These are phyloP conservation scores for Phainopepla nitens DNA, from an alignment of 2,113 vertebrate species.

Conservation along the genomic window DNA sequence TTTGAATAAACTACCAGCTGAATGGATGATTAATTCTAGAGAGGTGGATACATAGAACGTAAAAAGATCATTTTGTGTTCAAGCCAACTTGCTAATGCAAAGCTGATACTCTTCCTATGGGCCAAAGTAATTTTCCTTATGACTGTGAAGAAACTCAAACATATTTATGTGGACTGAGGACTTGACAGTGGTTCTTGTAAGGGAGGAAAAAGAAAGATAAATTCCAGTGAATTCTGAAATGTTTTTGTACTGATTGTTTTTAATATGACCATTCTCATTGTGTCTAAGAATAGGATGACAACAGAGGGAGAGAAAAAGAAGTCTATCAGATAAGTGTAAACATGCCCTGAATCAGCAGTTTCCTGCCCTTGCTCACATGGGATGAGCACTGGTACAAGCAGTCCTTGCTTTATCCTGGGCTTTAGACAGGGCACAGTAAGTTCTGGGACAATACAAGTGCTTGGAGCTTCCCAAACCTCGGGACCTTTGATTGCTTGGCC, in stretches of 20 bases:
- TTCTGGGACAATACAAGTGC: not conserved
- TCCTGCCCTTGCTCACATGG: fast-evolving
- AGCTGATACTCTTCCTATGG: not conserved
- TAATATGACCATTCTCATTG: not conserved
- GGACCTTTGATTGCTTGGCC: not conserved
- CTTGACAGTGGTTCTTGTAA: not conserved
- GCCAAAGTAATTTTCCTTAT: not conserved
- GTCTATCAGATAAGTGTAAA: not conserved
- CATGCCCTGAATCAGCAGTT: not conserved
- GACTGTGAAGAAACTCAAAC: not conserved
- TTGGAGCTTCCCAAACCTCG: not conserved
- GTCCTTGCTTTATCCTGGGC: not conserved
- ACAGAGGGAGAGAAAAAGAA: not conserved
- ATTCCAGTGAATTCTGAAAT: not conserved
- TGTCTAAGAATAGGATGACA: not conserved
- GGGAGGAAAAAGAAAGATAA: not conserved
- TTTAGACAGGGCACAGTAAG: not conserved
- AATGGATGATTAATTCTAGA: not conserved
- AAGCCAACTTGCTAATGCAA: not conserved
- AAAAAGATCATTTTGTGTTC: not conserved
- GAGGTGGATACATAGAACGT: not conserved
- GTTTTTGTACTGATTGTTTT: not conserved
- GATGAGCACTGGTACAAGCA: not conserved
- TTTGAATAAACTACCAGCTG: not conserved
- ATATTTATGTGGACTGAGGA: not conserved